Evolutionary conservation across 1,140 invertebrate genomes (phyloP).

Genomic region (Megathymus violae): DNA sequence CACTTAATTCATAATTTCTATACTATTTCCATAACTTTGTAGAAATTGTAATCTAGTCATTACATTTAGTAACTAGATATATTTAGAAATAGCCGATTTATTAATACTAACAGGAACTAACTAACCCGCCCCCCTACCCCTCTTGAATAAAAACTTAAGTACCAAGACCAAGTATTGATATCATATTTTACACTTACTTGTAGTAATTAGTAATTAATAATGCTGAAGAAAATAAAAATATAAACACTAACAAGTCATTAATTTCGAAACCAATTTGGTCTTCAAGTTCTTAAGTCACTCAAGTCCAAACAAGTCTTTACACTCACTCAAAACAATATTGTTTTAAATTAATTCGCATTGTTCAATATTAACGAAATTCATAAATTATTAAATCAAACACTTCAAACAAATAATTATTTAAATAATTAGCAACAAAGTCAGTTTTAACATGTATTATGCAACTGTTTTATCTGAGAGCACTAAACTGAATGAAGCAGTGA

Average conservation of each 20-base stretch:
- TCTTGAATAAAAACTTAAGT: no score
- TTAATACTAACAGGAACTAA: no score
- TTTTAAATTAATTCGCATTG: neutral
- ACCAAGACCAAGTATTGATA: no score
- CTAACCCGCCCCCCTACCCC: no score
- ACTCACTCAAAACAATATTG: neutral
- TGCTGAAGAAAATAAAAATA: neutral
- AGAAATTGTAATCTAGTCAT: no score
- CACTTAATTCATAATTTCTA: no score
- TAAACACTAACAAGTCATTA: slow-evolving; percentile 2
- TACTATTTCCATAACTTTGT: no score
- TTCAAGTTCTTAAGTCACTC: slow-evolving; percentile 20
- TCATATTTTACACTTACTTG: neutral
- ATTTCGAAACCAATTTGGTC: slow-evolving; percentile 6
- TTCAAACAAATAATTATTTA: neutral
- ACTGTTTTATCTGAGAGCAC: slow-evolving; percentile 13
- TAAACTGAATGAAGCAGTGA: slow-evolving; percentile 19
- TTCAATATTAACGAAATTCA: neutral
- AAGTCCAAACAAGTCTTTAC: slow-evolving; percentile 5
- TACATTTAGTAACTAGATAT: no score
- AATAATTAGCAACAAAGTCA: neutral
- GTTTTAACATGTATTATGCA: slow-evolving; percentile 12
- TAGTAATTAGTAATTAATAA: neutral
- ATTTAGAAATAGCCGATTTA: no score
- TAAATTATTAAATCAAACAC: neutral